Conservation (phyloP, 2,113 vertebrate species). For the Carassius auratus region DNA sequence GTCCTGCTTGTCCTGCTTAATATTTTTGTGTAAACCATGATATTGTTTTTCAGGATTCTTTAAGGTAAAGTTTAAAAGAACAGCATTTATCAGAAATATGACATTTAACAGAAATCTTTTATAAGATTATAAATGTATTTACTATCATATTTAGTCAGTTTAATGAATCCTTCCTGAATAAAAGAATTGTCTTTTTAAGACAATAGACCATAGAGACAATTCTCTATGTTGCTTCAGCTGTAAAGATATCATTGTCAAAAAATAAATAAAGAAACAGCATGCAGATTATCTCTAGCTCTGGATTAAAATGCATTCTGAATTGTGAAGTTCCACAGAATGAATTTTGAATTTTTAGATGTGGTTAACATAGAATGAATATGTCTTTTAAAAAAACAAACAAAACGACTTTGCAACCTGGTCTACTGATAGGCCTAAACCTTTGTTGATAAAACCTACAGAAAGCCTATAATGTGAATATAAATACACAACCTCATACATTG, state of each 20-base stretch:
- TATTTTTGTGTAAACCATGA: background rate
- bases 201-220: constrained; percentile 5
- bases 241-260: background rate
- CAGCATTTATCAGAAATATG: background rate
- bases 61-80: background rate
- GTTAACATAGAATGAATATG: constrained; percentile 9
- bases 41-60: background rate
- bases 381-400: constrained; percentile 19
- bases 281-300: background rate
- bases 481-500: background rate
- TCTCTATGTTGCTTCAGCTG: background rate
- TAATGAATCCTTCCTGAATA: background rate
- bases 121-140: background rate
- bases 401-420: background rate
- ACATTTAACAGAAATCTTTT: background rate
- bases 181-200: constrained; percentile 3
- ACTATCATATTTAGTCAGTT: background rate
- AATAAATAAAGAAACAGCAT: background rate
- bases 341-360: constrained; percentile 16
- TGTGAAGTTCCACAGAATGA: background rate
- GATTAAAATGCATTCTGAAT: background rate
- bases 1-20: background rate
- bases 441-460: constrained; percentile 30
- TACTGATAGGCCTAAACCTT: constrained; percentile 14
- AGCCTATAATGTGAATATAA: constrained; percentile 17